phyloP scores from a whole-genome alignment of 2,888 invertebrate species.

The Metallyticus violacea region DNA sequence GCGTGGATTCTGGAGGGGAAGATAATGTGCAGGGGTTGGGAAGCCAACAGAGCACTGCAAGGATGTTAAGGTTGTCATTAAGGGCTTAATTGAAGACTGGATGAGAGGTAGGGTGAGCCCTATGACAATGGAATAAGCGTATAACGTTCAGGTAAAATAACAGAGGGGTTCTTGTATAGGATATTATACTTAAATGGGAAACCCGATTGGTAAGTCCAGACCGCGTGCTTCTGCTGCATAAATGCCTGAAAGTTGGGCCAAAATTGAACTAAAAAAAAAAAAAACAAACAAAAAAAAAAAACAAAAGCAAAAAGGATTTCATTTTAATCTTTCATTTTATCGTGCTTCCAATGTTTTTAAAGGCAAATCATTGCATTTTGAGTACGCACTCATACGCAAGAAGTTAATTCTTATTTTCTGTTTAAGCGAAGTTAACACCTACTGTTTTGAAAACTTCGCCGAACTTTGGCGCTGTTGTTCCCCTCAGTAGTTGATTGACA shows the following conservation, averaged over 20 bases:
- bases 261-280: background rate
- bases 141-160: background rate
- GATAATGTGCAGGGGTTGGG: constrained; percentile 6
- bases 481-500: no score
- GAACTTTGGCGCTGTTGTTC: no score
- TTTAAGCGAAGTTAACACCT: no score
- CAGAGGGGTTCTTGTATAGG: background rate
- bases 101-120: background rate
- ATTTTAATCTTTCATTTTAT: background rate
- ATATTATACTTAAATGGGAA: background rate
- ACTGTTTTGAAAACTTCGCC: no score
- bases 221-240: background rate
- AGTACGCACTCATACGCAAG: no score
- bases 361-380: background rate
- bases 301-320: background rate
- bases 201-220: background rate
- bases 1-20: background rate
- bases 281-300: no score
- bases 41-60: background rate
- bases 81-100: constrained; percentile 1
- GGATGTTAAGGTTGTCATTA: constrained; percentile 13
- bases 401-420: no score
- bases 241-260: background rate
- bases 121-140: background rate
- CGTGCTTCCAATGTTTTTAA: background rate